phyloP scores from a whole-genome alignment of 2,797 vertebrate genomes.

The Hydrophis major region DNA sequence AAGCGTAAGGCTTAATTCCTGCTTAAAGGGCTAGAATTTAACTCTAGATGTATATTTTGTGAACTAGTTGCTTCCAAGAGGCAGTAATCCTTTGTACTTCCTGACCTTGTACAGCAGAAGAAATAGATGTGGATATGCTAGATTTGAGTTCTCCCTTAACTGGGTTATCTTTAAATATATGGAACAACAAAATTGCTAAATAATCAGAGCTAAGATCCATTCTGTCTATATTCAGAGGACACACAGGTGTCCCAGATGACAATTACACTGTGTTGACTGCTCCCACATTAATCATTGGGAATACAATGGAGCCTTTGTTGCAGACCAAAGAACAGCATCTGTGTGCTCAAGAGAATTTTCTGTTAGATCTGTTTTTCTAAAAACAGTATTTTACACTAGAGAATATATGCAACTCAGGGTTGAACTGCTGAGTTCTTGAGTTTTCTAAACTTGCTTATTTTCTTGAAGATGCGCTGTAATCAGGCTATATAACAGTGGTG shows the following conservation, averaged over 20 bases:
- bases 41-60: slow-evolving; percentile 6
- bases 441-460: neutral
- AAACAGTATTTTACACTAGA: neutral
- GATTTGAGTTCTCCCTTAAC: neutral
- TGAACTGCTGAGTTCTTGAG: neutral
- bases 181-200: neutral
- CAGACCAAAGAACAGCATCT: neutral
- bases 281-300: neutral
- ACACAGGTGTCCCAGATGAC: neutral
- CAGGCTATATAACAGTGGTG: neutral
- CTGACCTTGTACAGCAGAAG: neutral
- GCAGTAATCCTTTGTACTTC: slow-evolving; percentile 11
- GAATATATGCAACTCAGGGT: neutral
- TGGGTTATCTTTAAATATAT: neutral
- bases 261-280: neutral
- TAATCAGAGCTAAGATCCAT: neutral
- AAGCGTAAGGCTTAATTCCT: slow-evolving; percentile 45
- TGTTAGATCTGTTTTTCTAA: neutral
- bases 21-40: neutral
- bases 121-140: neutral
- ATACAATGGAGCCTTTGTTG: neutral
- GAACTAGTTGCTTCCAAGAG: neutral
- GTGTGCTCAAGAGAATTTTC: neutral
- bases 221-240: neutral
- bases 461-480: neutral